Conservation (phyloP, 2,797 vertebrate species). For the Pangasius djambal region DNA sequence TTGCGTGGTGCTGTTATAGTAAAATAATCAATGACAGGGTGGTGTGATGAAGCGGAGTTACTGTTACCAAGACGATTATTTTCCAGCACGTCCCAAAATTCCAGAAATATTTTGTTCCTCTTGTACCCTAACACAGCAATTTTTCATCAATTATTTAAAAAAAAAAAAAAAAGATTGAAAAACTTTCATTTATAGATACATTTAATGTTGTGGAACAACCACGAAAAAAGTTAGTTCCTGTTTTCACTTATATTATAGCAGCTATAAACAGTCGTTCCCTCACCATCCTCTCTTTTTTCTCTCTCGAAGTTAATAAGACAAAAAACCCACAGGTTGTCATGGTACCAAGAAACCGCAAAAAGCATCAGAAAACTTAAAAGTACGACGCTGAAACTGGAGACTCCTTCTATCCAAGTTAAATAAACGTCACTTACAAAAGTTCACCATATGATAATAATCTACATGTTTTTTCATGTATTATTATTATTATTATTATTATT, state of each 20-base stretch:
- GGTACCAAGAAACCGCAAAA: too few relatives aligned
- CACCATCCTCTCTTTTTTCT: not conserved
- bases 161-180: too few relatives aligned
- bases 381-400: not conserved
- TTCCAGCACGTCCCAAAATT: not conserved
- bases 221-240: too few relatives aligned
- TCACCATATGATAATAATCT: not conserved
- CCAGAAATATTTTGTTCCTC: not conserved
- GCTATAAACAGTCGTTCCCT: not conserved
- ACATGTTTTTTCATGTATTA: not conserved
- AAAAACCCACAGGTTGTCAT: too few relatives aligned
- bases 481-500: not conserved
- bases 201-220: not conserved
- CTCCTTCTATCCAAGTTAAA: not conserved
- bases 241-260: not conserved
- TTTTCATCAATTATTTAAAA: too few relatives aligned
- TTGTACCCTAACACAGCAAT: too few relatives aligned
- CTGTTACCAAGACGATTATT: not conserved
- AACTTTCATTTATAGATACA: not conserved
- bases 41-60: not conserved
- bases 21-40: not conserved
- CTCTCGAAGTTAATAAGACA: not conserved
- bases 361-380: not conserved
- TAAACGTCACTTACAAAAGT: not conserved
- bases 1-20: not conserved